Conservation (phyloP, 1,140 invertebrate species). For the Drosophila saltans region DNA sequence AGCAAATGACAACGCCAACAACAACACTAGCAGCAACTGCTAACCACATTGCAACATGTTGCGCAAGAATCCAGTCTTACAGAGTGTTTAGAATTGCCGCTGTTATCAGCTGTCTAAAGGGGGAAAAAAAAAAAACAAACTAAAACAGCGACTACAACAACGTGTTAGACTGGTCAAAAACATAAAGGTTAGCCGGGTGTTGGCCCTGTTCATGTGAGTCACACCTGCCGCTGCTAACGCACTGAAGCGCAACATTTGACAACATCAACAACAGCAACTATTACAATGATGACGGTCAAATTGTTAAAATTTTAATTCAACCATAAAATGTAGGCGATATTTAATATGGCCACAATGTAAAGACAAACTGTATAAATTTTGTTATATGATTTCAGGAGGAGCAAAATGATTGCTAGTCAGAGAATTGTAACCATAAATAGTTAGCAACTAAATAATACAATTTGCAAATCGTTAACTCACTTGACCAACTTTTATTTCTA, state of each 20-base stretch:
- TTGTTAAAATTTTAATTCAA: conserved; percentile 57
- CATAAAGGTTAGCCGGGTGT: conserved; percentile 72
- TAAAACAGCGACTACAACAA: conserved; percentile 15
- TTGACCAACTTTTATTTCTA: too few relatives aligned
- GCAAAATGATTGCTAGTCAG: conserved; percentile 10
- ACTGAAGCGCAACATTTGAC: conserved; percentile 55
- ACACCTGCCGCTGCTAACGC: conserved; percentile 56
- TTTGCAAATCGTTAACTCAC: too few relatives aligned
- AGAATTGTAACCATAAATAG: not conserved
- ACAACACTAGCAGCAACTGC: conserved; percentile 34
- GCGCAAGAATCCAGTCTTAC: conserved; percentile 44
- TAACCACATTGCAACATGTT: conserved; percentile 58
- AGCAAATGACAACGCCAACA: not conserved
- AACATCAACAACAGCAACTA: conserved; percentile 26
- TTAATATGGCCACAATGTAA: conserved; percentile 19
- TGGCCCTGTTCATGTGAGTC: conserved; percentile 66
- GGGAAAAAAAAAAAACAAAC: not conserved
- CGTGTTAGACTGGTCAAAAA: conserved; percentile 71
- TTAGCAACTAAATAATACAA: too few relatives aligned
- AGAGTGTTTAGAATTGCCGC: conserved; percentile 48
- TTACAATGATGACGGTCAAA: conserved; percentile 62
- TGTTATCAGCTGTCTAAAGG: conserved; percentile 44
- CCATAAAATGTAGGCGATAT: conserved; percentile 62
- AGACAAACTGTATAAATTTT: not conserved
- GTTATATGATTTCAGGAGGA: conserved; percentile 17